Evolutionary conservation across 2,113 vertebrate species (phyloP).

Genomic region (Mesitornis unicolor): DNA sequence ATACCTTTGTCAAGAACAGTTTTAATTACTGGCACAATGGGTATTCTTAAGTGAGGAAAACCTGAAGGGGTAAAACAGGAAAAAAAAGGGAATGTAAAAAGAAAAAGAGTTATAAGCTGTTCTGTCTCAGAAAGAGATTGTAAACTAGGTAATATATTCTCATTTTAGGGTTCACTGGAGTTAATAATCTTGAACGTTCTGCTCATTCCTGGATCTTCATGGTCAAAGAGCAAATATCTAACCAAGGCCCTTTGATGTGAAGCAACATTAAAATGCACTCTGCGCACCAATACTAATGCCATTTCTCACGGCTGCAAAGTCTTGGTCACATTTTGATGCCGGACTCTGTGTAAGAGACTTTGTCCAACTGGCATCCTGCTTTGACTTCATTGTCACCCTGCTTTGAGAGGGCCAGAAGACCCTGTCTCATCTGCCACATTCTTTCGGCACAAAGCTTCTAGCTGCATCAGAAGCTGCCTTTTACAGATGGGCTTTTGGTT

Average conservation of each 20-base stretch:
- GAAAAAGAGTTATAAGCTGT: background rate
- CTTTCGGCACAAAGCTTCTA: background rate
- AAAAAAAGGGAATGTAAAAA: background rate
- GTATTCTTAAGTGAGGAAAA: background rate
- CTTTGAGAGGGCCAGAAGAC: background rate
- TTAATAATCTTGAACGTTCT: conserved; percentile 46
- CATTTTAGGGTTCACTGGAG: conserved; percentile 54
- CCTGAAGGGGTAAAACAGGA: background rate
- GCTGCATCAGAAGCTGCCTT: background rate
- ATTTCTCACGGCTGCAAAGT: background rate
- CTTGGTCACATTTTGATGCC: fast-evolving
- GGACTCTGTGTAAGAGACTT: background rate
- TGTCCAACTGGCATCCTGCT: too few species aligned
- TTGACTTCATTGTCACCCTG: too few species aligned
- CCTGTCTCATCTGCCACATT: background rate
- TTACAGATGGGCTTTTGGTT: background rate
- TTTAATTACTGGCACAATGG: background rate
- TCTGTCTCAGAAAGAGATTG: background rate
- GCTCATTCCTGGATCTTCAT: conserved; percentile 22
- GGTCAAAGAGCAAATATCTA: conserved; percentile 10
- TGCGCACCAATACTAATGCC: background rate
- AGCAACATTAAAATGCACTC: background rate
- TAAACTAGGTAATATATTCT: conserved; percentile 18
- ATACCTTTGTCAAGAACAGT: background rate
- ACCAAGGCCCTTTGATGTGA: background rate